Percentiles rank a stretch among this genome's conserved stretches.
phyloP scores from a whole-genome alignment of 2,888 invertebrate genomes.

The Stenotaenia linearis region DNA sequence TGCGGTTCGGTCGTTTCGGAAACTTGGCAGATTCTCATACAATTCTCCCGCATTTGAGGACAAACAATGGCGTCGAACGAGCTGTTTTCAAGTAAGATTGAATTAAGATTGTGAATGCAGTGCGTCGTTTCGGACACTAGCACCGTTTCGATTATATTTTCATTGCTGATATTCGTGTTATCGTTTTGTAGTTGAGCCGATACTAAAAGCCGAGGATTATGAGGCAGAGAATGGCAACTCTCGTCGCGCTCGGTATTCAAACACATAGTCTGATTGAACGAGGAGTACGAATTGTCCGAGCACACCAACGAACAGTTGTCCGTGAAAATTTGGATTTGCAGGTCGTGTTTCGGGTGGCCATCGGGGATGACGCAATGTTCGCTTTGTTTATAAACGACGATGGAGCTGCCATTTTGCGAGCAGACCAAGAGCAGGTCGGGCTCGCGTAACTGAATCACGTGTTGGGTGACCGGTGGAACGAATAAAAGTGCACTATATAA shows the following conservation, averaged over 20 bases:
- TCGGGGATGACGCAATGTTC: background rate
- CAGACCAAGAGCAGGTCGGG: background rate
- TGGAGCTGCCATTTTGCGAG: background rate
- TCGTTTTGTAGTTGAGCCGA: background rate
- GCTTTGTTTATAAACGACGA: background rate
- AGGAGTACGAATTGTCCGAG: background rate
- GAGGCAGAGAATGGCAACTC: background rate
- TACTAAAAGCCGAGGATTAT: background rate
- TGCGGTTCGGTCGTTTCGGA: background rate
- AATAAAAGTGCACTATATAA: conserved; percentile 5
- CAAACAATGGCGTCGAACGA: background rate
- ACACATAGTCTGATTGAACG: background rate
- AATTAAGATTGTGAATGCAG: background rate
- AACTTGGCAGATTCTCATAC: background rate
- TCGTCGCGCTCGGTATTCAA: background rate
- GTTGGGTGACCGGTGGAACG: background rate
- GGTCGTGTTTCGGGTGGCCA: background rate
- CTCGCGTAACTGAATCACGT: background rate
- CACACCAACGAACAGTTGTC: background rate
- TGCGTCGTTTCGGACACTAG: background rate
- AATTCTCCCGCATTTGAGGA: background rate
- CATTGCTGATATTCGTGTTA: too few relatives aligned
- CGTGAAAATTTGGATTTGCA: background rate
- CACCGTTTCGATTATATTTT: background rate
- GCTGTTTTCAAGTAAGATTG: background rate